A percentile compares a stretch with the other conserved stretches of the same genome.
These are phyloP conservation scores for Bombus waltoni DNA, from an alignment of 1,140 invertebrate species.

Conservation along the genomic window DNA sequence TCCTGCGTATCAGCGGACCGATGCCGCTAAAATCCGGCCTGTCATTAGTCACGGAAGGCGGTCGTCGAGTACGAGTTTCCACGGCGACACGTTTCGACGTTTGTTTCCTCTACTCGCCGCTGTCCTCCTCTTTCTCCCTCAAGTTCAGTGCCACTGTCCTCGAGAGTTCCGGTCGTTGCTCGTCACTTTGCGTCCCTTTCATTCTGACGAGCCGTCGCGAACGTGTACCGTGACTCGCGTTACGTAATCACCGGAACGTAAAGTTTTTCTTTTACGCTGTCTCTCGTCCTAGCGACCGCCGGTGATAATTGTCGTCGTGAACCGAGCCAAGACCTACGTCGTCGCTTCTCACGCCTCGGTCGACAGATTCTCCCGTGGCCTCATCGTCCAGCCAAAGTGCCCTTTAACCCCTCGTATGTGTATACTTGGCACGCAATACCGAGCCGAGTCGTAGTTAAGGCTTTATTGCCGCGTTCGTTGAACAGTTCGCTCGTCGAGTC, in stretches of 20 bases:
- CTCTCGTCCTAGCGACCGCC: background rate
- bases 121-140: slow-evolving; percentile 27
- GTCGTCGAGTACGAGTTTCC: slow-evolving; percentile 13
- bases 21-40: slow-evolving; percentile 58
- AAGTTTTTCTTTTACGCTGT: slow-evolving; percentile 33
- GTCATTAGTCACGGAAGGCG: slow-evolving; percentile 64
- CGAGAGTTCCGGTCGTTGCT: slow-evolving; percentile 71
- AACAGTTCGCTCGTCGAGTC: background rate
- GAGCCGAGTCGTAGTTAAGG: background rate
- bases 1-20: slow-evolving; percentile 41
- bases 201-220: slow-evolving; percentile 7
- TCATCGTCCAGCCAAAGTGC: background rate
- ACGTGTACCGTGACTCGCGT: slow-evolving; percentile 36
- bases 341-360: slow-evolving; percentile 21
- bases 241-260: slow-evolving; percentile 48
- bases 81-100: slow-evolving; percentile 22
- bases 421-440: background rate
- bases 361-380: background rate
- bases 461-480: background rate
- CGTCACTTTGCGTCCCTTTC: slow-evolving; percentile 43
- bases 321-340: background rate
- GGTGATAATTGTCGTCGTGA: background rate
- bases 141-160: slow-evolving; percentile 70
- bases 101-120: slow-evolving; percentile 3
- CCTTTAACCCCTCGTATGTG: slow-evolving; percentile 8